phyloP scores from a whole-genome alignment of 2,113 vertebrate species.

The Sterrhoptilus dennistouni region DNA sequence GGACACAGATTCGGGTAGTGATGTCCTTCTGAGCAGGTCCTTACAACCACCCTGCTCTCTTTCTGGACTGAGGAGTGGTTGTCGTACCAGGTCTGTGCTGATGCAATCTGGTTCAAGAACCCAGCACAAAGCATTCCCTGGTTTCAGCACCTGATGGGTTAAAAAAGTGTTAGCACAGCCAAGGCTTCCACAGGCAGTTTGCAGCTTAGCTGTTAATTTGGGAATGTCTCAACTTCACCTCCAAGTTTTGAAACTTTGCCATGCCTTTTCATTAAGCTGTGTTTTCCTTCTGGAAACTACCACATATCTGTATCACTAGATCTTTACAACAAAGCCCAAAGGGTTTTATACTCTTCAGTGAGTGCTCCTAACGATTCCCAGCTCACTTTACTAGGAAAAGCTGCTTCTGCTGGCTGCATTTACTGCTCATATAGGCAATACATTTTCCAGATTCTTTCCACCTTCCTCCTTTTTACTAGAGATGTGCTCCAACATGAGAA shows the following conservation, averaged over 20 bases:
- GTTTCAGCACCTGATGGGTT: background rate
- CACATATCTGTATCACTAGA: background rate
- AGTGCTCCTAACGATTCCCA: background rate
- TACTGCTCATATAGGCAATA: background rate
- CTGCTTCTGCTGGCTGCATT: slow-evolving; percentile 16
- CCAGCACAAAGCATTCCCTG: background rate
- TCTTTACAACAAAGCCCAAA: background rate
- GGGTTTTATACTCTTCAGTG: background rate
- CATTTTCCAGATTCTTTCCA: slow-evolving; percentile 36
- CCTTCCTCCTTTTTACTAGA: background rate
- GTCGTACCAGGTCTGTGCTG: background rate
- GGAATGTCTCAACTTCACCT: background rate
- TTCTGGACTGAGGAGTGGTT: background rate
- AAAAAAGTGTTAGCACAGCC: background rate
- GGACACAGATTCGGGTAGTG: background rate
- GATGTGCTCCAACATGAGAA: background rate
- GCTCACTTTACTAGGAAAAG: background rate
- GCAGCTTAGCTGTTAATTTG: background rate
- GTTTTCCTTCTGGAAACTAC: slow-evolving; percentile 16
- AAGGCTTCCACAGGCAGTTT: background rate
- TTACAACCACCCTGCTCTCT: background rate
- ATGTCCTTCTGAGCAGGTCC: background rate
- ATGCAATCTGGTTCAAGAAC: background rate
- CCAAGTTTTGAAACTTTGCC: background rate
- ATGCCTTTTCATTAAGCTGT: background rate